Evolutionary conservation across 92 coral and sea anemone genomes (phyloP), one percentile per base, ranked within the genome.

Genomic region (Meandrina meandrites): DNA sequence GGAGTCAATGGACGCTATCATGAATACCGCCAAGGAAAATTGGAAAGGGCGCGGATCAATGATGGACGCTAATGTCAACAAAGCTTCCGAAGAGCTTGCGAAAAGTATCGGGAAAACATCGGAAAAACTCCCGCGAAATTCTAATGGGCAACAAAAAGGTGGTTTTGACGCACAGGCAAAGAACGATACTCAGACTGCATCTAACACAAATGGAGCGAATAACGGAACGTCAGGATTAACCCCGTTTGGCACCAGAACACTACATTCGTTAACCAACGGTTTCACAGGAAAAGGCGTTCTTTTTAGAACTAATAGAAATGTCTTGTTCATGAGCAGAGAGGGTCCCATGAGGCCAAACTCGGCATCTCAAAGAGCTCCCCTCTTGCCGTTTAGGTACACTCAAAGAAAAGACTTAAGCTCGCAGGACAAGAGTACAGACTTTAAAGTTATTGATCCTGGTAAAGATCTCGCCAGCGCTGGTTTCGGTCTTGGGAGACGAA

Each of bases 391-490:
- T 75, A 81, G 92, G 73, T 87, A 89, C 77, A 91, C 94, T 6
- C 98, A 93, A 42, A 76, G 88, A 50, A 81, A 78, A 4, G 79
- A 75, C 17, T 68, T 89, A n/a, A 93, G 85, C 73, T 57, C 28
- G 12, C 50, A 58, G 32, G 79, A 76, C 24, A 27, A 75, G 68
- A 67, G 70, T 34, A 86, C 82, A 24, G 90, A 90, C 80, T 95
- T 80, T 76, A 91, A 89, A 88, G 80, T 92, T 37, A 95, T 95
- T 21, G 96, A 95, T 67, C 95, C 94, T 12, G 76, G 87, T 66
- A 93, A 89, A 51, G 98, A 95, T 84, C 90, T 95, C 47, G 98
- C 98, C n/a, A 91, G 98, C 56, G 96, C 98, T 6, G 98, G 98
- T 24, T 90, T 95, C 82, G 93, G 94, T 19, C 88, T 92, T 18